Conservation (phyloP, 2,797 vertebrate species). For the Peromyscus melanophrys region DNA sequence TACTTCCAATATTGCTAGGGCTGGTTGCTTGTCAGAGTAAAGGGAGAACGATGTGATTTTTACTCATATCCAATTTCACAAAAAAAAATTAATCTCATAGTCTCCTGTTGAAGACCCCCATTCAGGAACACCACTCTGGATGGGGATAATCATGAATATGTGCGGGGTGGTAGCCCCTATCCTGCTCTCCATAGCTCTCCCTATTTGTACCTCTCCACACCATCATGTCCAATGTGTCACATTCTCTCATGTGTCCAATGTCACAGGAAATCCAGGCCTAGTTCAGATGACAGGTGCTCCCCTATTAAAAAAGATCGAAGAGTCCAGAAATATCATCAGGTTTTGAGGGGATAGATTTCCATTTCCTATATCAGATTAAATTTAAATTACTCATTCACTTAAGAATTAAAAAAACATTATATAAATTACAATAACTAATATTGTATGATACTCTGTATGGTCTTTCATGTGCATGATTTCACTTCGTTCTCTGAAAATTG, state of each 20-base stretch:
- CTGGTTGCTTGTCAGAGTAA: background rate
- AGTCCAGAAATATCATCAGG: background rate
- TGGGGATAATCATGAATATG: background rate
- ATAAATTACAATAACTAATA: background rate
- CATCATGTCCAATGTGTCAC: background rate
- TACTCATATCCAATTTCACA: background rate
- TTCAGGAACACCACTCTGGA: background rate
- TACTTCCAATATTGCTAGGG: background rate
- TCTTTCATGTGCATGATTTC: background rate
- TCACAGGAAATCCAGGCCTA: background rate
- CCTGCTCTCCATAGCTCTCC: background rate
- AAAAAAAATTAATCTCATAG: background rate
- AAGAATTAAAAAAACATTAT: constrained; percentile 61
- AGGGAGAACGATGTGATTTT: background rate
- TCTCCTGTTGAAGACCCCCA: background rate
- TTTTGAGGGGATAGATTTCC: background rate
- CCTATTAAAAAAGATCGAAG: background rate
- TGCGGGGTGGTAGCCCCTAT: no score
- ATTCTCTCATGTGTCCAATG: background rate
- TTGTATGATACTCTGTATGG: background rate
- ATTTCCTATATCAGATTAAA: constrained; percentile 4
- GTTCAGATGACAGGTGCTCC: background rate
- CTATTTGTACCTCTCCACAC: background rate
- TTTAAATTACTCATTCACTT: constrained; percentile 22
- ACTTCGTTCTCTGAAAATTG: constrained; percentile 40